Conservation (phyloP, 2,888 invertebrate genomes). For the Epistrophe grossulariae region DNA sequence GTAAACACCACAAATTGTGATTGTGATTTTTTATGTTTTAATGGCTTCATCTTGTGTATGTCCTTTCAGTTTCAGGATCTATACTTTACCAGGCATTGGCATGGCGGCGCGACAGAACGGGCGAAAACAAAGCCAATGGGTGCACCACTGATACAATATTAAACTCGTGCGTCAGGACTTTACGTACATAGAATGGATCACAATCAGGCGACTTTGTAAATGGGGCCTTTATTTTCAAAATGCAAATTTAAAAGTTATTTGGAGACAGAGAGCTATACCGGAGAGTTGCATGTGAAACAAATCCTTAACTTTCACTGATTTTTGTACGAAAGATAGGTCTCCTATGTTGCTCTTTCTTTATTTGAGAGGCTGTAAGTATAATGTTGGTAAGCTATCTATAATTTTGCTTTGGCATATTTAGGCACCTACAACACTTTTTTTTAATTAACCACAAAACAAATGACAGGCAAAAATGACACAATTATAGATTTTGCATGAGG, state of each 20-base stretch:
- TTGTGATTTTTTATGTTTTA: slow-evolving; percentile 74
- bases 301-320: too few relatives aligned
- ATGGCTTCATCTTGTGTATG: slow-evolving; percentile 71
- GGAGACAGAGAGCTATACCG: too few relatives aligned
- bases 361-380: too few relatives aligned
- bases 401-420: too few relatives aligned
- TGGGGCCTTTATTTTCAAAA: background rate
- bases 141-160: background rate
- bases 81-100: background rate
- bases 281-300: too few relatives aligned
- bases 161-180: too few relatives aligned
- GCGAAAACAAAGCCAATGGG: slow-evolving; percentile 37
- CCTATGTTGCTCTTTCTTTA: too few relatives aligned
- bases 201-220: background rate
- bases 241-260: too few relatives aligned
- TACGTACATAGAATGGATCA: background rate
- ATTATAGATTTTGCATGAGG: background rate
- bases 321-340: too few relatives aligned
- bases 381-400: too few relatives aligned
- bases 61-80: slow-evolving; percentile 52
- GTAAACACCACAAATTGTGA: slow-evolving; percentile 74
- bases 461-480: background rate
- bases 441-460: too few relatives aligned
- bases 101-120: slow-evolving; percentile 21
- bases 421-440: too few relatives aligned